phyloP scores from a whole-genome alignment of 1,140 invertebrate genomes.

The Eufriesea mexicana region DNA sequence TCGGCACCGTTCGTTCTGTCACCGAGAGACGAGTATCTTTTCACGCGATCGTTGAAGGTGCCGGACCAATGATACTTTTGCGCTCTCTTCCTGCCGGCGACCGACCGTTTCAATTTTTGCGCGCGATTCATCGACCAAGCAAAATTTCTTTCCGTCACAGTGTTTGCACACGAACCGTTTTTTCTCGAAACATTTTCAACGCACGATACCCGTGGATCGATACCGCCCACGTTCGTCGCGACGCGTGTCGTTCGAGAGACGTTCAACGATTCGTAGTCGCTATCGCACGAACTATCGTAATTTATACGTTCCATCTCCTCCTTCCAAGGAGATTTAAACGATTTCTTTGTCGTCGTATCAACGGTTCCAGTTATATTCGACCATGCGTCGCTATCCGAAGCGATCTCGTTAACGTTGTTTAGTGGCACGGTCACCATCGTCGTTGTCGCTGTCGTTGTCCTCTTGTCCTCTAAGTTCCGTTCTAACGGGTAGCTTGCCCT shows the following conservation, averaged over 20 bases:
- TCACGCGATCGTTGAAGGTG: slow-evolving; percentile 36
- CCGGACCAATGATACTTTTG: slow-evolving; percentile 63
- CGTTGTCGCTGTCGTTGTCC: slow-evolving; percentile 1
- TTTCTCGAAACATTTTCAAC: background rate
- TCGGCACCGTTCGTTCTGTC: too few relatives aligned
- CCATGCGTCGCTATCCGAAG: slow-evolving; percentile 23
- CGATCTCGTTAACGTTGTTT: slow-evolving; percentile 30
- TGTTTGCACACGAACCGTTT: background rate
- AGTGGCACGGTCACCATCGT: background rate
- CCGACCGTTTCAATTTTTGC: slow-evolving; percentile 4
- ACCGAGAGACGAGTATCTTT: background rate
- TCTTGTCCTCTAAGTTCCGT: slow-evolving; percentile 40
- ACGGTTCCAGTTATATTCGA: background rate
- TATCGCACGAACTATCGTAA: slow-evolving; percentile 22
- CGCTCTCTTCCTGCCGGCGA: slow-evolving; percentile 16
- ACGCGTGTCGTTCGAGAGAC: background rate
- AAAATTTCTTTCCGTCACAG: background rate
- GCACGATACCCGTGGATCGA: background rate
- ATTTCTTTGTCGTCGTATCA: slow-evolving; percentile 13
- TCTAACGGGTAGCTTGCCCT: slow-evolving; percentile 62
- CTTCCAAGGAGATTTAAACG: slow-evolving; percentile 47
- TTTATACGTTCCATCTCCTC: slow-evolving; percentile 34
- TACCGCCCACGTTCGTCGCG: background rate
- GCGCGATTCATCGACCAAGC: background rate
- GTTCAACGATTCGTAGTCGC: slow-evolving; percentile 9